Conservation (phyloP, 2,113 vertebrate species). For the Pomatostomus ruficeps region DNA sequence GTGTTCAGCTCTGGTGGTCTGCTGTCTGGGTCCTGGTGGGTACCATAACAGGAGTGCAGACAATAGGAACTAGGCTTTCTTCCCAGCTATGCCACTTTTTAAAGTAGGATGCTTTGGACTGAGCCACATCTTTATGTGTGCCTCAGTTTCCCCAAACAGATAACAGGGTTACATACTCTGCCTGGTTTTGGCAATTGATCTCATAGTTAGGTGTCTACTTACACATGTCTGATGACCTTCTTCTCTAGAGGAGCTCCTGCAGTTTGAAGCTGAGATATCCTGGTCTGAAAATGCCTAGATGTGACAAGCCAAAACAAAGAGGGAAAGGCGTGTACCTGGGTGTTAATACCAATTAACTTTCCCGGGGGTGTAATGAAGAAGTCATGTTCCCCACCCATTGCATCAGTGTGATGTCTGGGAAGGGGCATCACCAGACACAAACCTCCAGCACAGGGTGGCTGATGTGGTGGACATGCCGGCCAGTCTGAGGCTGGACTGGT, state of each 20-base stretch:
- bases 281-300: not conserved
- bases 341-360: not conserved
- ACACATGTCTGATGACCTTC: not conserved
- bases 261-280: not conserved
- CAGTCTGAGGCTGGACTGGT: not conserved
- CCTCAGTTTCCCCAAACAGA: not conserved
- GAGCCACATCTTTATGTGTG: not conserved
- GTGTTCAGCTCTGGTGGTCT: not conserved
- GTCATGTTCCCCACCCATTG: not conserved
- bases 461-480: fast-evolving
- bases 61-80: not conserved
- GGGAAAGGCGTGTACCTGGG: not conserved
- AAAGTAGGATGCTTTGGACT: not conserved
- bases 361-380: not conserved
- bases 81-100: not conserved
- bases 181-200: not conserved
- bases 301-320: not conserved
- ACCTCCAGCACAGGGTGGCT: not conserved
- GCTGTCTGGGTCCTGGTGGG: not conserved
- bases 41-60: not conserved
- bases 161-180: not conserved
- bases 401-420: not conserved
- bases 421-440: not conserved
- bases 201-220: not conserved
- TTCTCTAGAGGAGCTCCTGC: not conserved